A percentile compares a stretch with the other conserved stretches of the same genome.
These are phyloP conservation scores for Syndactyla subalaris DNA, from an alignment of 2,797 vertebrate species.

Conservation along the genomic window DNA sequence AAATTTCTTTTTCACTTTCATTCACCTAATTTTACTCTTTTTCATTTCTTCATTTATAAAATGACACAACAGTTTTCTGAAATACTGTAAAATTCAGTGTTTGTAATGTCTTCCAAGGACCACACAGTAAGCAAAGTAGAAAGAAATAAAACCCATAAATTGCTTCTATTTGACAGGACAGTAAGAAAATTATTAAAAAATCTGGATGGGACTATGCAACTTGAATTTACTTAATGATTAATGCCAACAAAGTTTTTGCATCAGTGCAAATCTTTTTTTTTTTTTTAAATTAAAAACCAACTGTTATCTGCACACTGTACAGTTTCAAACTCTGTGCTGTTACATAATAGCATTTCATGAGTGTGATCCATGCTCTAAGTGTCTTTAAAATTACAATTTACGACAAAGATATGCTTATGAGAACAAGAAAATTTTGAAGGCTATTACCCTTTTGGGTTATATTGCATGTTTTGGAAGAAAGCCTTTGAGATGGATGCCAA, in stretches of 20 bases:
- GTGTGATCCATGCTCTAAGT: neutral
- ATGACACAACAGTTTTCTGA: neutral
- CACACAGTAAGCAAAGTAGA: neutral
- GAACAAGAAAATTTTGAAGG: neutral
- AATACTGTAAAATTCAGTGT: neutral
- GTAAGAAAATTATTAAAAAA: neutral
- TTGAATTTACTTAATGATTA: neutral
- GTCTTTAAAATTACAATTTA: neutral
- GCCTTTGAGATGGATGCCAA: neutral
- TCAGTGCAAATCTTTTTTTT: neutral
- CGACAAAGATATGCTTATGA: neutral
- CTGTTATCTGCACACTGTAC: neutral
- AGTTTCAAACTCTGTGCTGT: neutral
- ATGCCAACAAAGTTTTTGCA: neutral
- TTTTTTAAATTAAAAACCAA: rapidly evolving
- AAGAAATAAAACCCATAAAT: neutral
- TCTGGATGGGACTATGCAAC: neutral
- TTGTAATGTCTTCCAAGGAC: neutral
- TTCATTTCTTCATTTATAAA: neutral
- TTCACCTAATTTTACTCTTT: neutral
- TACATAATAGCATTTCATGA: neutral
- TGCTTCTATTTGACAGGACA: neutral
- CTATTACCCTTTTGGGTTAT: neutral
- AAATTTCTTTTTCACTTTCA: neutral
- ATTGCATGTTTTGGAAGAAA: neutral